Percentiles rank a stretch among this genome's conserved stretches.
These are phyloP conservation scores for Tauraco erythrolophus DNA, from an alignment of 2,113 vertebrate species.

Conservation along the genomic window DNA sequence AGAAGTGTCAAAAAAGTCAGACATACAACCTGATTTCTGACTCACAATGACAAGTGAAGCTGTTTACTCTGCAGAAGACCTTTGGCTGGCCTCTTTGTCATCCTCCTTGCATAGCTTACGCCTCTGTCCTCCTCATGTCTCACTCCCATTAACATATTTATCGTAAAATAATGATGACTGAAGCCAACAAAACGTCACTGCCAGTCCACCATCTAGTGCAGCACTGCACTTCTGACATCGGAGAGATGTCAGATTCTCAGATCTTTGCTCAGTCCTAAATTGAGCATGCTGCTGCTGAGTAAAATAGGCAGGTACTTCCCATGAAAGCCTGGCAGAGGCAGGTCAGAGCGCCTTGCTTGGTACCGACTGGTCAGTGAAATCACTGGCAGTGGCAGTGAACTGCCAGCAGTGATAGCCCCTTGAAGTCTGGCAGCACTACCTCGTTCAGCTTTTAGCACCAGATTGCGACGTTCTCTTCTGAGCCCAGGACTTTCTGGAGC, in stretches of 20 bases:
- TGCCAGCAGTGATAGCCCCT: not conserved
- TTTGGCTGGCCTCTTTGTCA: not conserved
- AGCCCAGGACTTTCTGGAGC: not conserved
- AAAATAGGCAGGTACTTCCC: not conserved
- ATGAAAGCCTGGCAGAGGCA: not conserved
- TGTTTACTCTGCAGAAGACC: not conserved
- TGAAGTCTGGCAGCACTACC: not conserved
- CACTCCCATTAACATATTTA: not conserved
- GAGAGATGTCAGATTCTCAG: not conserved
- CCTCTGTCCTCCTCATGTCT: not conserved
- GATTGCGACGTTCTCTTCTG: fast-evolving
- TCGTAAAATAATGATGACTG: not conserved
- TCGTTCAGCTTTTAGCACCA: not conserved
- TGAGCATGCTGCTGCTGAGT: not conserved
- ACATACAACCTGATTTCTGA: not conserved
- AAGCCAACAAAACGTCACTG: not conserved
- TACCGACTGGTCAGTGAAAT: not conserved
- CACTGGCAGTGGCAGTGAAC: not conserved
- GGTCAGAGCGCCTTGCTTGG: not conserved
- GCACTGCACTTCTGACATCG: not conserved
- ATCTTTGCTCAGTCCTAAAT: not conserved
- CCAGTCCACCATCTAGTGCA: not conserved
- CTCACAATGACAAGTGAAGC: not conserved
- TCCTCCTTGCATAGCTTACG: not conserved
- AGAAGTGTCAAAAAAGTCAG: not conserved